Evolutionary conservation across 2,888 invertebrate species (phyloP).

Genomic region (Microctonus hyperodae): DNA sequence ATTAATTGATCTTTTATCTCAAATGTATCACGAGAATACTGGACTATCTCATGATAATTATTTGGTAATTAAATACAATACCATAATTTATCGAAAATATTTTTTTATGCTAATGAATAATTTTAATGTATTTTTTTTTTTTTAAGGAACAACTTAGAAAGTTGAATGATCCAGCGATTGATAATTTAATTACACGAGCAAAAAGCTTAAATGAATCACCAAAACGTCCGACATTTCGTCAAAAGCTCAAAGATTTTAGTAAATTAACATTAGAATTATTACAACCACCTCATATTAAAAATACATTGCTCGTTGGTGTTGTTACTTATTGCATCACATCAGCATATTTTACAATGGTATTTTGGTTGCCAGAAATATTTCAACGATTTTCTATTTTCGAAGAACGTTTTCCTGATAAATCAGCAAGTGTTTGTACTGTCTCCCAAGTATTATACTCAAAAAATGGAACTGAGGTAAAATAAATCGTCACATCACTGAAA

Average conservation of each 20-base stretch:
- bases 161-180: conserved; percentile 13
- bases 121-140: neutral
- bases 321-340: conserved; percentile 13
- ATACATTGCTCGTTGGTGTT: conserved; percentile 17
- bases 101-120: neutral
- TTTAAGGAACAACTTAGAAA: conserved; percentile 11
- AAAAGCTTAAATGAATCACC: neutral
- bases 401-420: conserved; percentile 12
- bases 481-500: neutral
- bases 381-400: conserved; percentile 22
- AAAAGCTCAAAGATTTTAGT: conserved; percentile 12
- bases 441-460: conserved; percentile 16
- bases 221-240: conserved; percentile 45
- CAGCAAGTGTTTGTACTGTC: conserved; percentile 23
- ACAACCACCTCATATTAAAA: conserved; percentile 24
- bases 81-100: neutral
- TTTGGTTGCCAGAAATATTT: conserved; percentile 30
- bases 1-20: conserved; percentile 71
- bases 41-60: conserved; percentile 61
- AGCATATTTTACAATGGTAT: conserved; percentile 21
- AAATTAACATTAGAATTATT: conserved; percentile 19
- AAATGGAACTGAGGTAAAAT: conserved; percentile 14
- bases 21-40: conserved; percentile 75
- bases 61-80: conserved; percentile 42
- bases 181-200: conserved; percentile 13